phyloP scores from a whole-genome alignment of 2,888 invertebrate species.

The Eucera pruinosa region DNA sequence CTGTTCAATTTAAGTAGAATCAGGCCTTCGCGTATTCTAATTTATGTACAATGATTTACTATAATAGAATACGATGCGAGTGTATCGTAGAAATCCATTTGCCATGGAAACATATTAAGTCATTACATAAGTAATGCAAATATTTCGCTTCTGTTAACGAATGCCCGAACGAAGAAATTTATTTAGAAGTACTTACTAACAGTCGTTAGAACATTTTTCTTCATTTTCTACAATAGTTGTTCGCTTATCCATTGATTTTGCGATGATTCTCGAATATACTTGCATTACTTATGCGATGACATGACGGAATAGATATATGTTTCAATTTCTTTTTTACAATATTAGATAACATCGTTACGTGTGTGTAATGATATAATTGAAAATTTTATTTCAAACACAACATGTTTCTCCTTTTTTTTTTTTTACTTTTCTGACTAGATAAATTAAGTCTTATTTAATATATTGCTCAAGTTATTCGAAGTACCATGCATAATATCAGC shows the following conservation, averaged over 20 bases:
- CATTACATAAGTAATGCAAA: neutral
- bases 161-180: neutral
- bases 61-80: neutral
- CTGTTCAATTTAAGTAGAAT: neutral
- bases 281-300: neutral
- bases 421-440: constrained; percentile 24
- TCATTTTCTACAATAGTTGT: neutral
- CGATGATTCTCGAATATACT: neutral
- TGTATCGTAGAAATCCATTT: neutral
- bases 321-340: neutral
- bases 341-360: neutral
- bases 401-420: neutral
- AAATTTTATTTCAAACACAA: neutral
- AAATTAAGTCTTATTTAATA: constrained; percentile 10
- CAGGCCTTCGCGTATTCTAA: neutral
- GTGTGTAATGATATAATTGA: neutral
- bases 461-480: too few relatives aligned
- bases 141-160: neutral
- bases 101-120: too few relatives aligned
- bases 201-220: too few relatives aligned
- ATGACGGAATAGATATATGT: neutral
- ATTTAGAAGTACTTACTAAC: too few relatives aligned
- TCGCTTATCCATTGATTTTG: too few relatives aligned
- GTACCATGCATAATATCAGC: too few relatives aligned
- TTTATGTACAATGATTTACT: too few relatives aligned